Evolutionary conservation across 1,140 invertebrate species (phyloP), one percentile per base, ranked within the genome.

Genomic region (Drosophila gunungcola): DNA sequence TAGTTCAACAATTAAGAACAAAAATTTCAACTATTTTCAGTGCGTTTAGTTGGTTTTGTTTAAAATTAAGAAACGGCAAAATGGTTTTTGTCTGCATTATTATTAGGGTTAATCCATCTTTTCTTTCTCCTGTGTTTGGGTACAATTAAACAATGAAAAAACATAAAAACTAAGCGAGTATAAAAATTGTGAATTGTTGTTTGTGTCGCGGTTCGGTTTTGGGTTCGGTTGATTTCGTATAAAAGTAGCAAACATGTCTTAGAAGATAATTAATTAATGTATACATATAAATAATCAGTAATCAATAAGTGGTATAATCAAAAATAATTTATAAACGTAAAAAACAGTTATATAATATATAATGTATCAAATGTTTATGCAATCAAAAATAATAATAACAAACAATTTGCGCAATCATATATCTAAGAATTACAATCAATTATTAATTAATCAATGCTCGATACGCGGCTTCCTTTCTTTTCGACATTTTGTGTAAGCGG

Each of bases 251-350:
- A 83, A 84, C 76, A 83, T 84, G 73, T 79, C 55, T 73, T 78
- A 72, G 67, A 41, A 56, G 67, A 55, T 79, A 67, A 72, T 53
- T 75, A 65, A 70, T 79, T 79, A 70, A 58, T 48, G 39, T 82
- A 78, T 81, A 61, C 60, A 75, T 84, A 83, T 84, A 83, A 83
- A 84, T 86, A 85, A 85, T 85, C 80, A 84, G 78, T 85, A 85
- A 85, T 86, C 83, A 88, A 88, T 88, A 86, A 49, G 46, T 86
- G 65, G 46, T 86, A 88, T 64, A 86, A 83, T 88, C 79, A 86
- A 86, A 82, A 85, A 85, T 85, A 85, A 85, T 84, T 85, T 82
- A 88, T 86, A 82, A 85, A 85, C 82, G 85, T 85, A 85, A 85
- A 84, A 85, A 86, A 85, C 83, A 85, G 81, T 72, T 85, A 68